Percentiles rank a stretch among this genome's conserved stretches.
phyloP scores from a whole-genome alignment of 1,140 invertebrate species.

The Calycopis cecrops region DNA sequence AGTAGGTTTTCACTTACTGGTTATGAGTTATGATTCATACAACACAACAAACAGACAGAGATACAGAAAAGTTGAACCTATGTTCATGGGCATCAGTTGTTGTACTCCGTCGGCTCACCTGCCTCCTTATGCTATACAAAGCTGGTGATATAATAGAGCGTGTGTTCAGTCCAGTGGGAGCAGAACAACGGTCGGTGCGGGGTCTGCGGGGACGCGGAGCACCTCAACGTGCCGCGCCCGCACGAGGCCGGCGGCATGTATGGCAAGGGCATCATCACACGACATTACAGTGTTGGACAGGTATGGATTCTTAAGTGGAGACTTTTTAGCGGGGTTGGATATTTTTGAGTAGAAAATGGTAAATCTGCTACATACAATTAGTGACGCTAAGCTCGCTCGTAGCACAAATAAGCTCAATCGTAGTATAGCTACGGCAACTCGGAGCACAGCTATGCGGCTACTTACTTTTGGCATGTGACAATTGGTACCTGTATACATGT shows the following conservation, averaged over 20 bases:
- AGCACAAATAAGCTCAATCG: too few relatives aligned
- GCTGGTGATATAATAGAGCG: slow-evolving; percentile 24
- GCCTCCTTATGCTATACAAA: not conserved
- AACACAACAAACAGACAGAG: too few relatives aligned
- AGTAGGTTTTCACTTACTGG: too few relatives aligned
- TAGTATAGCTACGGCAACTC: too few relatives aligned
- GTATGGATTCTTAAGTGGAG: slow-evolving; percentile 50
- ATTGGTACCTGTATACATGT: too few relatives aligned
- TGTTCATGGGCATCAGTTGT: not conserved
- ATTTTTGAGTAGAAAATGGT: too few relatives aligned
- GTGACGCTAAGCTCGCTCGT: too few relatives aligned
- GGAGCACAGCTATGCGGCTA: too few relatives aligned
- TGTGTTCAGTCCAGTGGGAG: slow-evolving; percentile 85
- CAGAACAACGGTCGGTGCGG: slow-evolving; percentile 91
- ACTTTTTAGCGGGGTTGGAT: not conserved
- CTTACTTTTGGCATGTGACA: too few relatives aligned
- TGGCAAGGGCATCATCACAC: slow-evolving; percentile 88
- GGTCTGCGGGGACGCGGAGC: slow-evolving; percentile 90
- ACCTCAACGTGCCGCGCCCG: slow-evolving; percentile 81
- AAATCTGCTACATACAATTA: too few relatives aligned
- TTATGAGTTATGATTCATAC: too few relatives aligned
- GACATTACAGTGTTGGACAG: slow-evolving; percentile 88
- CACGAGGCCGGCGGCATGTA: slow-evolving; percentile 93
- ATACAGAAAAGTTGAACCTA: too few relatives aligned
- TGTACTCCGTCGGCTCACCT: not conserved